Evolutionary conservation across 2,888 invertebrate genomes (phyloP).

Genomic region (Phengaris alcon): DNA sequence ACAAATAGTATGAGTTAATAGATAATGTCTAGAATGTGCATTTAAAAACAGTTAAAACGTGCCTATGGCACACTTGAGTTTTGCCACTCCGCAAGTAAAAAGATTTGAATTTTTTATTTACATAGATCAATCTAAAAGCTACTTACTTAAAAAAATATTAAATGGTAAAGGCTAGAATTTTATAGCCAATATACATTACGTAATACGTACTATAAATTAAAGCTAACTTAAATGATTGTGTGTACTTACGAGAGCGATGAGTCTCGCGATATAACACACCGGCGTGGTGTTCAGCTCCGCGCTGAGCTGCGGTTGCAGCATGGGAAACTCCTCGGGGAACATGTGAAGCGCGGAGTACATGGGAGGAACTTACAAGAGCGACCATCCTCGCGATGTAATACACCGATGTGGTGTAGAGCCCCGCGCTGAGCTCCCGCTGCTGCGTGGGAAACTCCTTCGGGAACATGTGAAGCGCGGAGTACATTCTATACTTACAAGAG

Average conservation of each 20-base stretch:
- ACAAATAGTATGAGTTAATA: too few species aligned
- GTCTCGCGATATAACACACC: slow-evolving; percentile 89
- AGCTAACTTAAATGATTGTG: too few species aligned
- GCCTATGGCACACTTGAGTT: too few species aligned
- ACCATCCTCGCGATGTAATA: slow-evolving; percentile 90
- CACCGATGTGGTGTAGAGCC: slow-evolving; percentile 87
- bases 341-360: slow-evolving; percentile 93
- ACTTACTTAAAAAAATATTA: background rate
- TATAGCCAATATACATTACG: background rate
- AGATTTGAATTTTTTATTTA: background rate
- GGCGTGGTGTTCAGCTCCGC: slow-evolving; percentile 90
- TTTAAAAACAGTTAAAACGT: too few species aligned
- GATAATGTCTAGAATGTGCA: too few species aligned
- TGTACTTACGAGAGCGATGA: slow-evolving; percentile 85
- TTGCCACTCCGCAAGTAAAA: too few species aligned
- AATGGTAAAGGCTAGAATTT: background rate
- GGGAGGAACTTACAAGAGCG: slow-evolving; percentile 85
- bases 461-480: slow-evolving; percentile 91
- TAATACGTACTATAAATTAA: too few species aligned
- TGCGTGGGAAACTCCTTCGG: slow-evolving; percentile 89
- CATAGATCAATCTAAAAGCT: background rate
- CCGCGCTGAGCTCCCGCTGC: slow-evolving; percentile 88
- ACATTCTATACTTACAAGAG: slow-evolving; percentile 84
- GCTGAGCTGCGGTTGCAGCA: slow-evolving; percentile 88
- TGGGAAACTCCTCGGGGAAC: slow-evolving; percentile 88